phyloP scores from a whole-genome alignment of 2,113 vertebrate species.

The Paratilapia polleni region DNA sequence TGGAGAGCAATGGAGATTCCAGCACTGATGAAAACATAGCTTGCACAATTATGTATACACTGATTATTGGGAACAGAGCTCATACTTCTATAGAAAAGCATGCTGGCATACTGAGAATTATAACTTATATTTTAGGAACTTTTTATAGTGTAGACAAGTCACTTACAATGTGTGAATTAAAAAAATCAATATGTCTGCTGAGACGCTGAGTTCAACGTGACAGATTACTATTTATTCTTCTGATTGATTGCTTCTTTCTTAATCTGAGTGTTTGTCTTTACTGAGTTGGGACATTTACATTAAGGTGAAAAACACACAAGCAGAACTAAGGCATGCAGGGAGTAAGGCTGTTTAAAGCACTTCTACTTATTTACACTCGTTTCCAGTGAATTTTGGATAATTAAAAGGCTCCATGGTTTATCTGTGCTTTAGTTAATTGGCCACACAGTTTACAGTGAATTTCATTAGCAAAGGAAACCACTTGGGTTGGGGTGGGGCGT shows the following conservation, averaged over 20 bases:
- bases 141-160: constrained; percentile 41
- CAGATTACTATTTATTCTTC: constrained; percentile 46
- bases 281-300: not conserved
- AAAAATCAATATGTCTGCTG: constrained; percentile 36
- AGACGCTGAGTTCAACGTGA: constrained; percentile 32
- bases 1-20: not conserved
- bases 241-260: constrained; percentile 37
- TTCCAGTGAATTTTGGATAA: constrained; percentile 58
- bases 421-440: constrained; percentile 74
- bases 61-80: not conserved
- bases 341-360: constrained; percentile 15
- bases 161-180: constrained; percentile 69
- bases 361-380: constrained; percentile 57
- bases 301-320: constrained; percentile 13
- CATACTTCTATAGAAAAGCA: not conserved
- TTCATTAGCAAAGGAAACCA: constrained; percentile 62
- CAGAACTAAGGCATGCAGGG: not conserved
- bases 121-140: constrained; percentile 46
- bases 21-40: not conserved
- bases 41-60: not conserved
- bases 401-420: constrained; percentile 67
- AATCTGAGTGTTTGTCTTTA: not conserved
- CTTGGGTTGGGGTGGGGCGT: not conserved
- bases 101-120: constrained; percentile 21
- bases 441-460: constrained; percentile 72